Percentiles rank a stretch among this genome's conserved stretches.
Evolutionary conservation across 2,113 vertebrate genomes (phyloP).

Genomic region (Podarcis muralis): DNA sequence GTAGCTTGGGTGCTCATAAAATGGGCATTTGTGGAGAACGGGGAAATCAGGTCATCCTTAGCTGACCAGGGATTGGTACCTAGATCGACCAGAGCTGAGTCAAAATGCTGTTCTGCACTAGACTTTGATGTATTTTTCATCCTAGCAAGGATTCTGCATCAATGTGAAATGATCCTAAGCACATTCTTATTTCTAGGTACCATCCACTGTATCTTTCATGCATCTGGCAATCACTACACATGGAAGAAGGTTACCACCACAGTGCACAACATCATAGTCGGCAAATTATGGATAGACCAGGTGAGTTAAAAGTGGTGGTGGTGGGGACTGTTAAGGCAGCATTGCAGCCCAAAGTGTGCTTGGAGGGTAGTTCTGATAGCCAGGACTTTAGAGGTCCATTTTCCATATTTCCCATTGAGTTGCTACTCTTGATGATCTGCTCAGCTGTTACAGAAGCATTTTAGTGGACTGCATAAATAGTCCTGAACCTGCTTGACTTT

Average conservation of each 20-base stretch:
- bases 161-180: not conserved
- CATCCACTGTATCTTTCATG: constrained; percentile 94
- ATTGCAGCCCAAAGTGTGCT: not conserved
- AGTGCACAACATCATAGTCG: constrained; percentile 98
- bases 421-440: not conserved
- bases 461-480: not conserved
- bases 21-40: not conserved
- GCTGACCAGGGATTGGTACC: not conserved
- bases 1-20: not conserved
- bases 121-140: not conserved
- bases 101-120: not conserved
- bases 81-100: not conserved
- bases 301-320: constrained; percentile 64
- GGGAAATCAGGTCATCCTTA: not conserved
- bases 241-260: constrained; percentile 99
- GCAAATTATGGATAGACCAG: constrained; percentile 98
- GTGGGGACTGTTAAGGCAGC: too few relatives aligned
- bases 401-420: not conserved
- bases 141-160: not conserved
- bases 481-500: not conserved
- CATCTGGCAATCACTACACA: constrained; percentile 91
- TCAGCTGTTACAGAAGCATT: not conserved
- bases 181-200: constrained; percentile 78
- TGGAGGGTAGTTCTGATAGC: not conserved
- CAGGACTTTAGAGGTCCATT: not conserved